These are phyloP conservation scores for Chrysolina americana DNA, from an alignment of 2,888 invertebrate genomes.

Conservation along the genomic window DNA sequence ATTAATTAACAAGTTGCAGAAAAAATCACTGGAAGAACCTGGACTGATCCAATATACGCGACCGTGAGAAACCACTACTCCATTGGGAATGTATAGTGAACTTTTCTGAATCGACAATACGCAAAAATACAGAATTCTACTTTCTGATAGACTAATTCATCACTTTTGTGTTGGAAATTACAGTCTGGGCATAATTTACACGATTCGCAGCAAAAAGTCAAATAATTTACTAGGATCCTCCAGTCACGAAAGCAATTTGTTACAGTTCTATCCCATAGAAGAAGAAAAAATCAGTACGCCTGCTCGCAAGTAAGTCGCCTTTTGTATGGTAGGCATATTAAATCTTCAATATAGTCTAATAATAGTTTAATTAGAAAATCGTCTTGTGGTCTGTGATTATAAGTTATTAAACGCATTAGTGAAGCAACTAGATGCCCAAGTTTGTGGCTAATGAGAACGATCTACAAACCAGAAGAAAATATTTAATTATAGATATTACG, in stretches of 20 bases:
- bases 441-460: constrained; percentile 19
- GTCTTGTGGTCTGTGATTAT: constrained; percentile 13
- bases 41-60: too few species aligned
- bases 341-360: constrained; percentile 12
- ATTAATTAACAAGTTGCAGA: too few species aligned
- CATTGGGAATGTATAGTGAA: too few species aligned
- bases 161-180: too few species aligned
- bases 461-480: constrained; percentile 12
- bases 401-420: constrained; percentile 6
- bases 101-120: too few species aligned
- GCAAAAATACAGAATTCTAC: too few species aligned
- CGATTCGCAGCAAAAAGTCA: background rate
- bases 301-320: background rate
- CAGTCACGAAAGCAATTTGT: constrained; percentile 7
- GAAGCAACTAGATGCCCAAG: constrained; percentile 15
- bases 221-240: background rate
- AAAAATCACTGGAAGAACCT: too few species aligned
- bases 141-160: too few species aligned
- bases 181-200: too few species aligned
- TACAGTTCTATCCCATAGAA: background rate
- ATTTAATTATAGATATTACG: constrained; percentile 16
- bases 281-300: background rate
- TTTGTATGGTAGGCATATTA: constrained; percentile 14
- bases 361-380: constrained; percentile 13
- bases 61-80: too few species aligned